Base-by-base conservation (phyloP, 2,113 vertebrate species). In the Leucoraja erinaceus region DNA sequence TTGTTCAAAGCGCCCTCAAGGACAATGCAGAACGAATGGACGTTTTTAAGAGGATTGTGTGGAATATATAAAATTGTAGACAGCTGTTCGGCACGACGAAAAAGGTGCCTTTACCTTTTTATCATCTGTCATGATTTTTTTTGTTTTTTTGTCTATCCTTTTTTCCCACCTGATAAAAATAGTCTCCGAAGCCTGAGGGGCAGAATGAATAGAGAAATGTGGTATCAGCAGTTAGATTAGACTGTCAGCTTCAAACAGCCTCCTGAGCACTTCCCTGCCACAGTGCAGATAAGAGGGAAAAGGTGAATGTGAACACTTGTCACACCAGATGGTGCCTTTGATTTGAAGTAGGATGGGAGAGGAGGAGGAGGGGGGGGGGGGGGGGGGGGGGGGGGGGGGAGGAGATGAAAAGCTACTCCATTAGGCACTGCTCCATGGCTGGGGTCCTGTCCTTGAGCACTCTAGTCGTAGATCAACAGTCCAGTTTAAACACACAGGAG, bases 281-380 rank as follows among this genome's bases (percentile, higher is more conserved):
- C 95, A 95, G 96, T 95, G 95, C 93, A 97, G 97, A 97, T 97
- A 98, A 98, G 97, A 96, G 93, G 94, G 95, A 95, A 96, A 96
- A 96, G 96, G 97, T 97, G 97, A 97, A 96, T 96, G 96, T 95
- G 95, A 97, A 96, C 97, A 96, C 96, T 97, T 96, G 96, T 97
- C 96, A 96, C 94, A 84, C 95, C 95, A 96, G 97, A 97, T 97
- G 96, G 95, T 93, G 93, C 81, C 61, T 95, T 95, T 96, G 97
- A 98, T 97, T 96, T 95, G 95, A 94, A 95, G 94, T 94, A 91
- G 93, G 93, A 84, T n/a, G 83, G 63, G 90, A 72, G 63, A 47
- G 94, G 94, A 84, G 92, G 93, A 59, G 22, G 38, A 70, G n/a
- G n/a, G n/a, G n/a, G n/a, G n/a, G n/a, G n/a, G n/a, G n/a, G n/a